These are phyloP conservation scores for Collichthys lucidus DNA, from an alignment of 2,113 vertebrate species.

Conservation along the genomic window DNA sequence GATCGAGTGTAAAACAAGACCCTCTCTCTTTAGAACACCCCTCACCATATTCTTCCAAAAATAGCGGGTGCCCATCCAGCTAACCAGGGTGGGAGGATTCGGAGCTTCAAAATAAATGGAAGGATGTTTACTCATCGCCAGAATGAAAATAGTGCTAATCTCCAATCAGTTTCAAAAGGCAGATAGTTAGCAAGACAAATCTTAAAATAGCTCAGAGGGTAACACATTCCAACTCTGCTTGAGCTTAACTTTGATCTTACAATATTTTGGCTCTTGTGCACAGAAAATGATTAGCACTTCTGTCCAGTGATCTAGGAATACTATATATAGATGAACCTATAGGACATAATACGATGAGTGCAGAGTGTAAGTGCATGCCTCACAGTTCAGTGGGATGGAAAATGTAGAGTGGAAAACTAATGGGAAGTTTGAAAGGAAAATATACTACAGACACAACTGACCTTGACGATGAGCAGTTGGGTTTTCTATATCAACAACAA, in stretches of 20 bases:
- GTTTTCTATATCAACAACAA: not conserved
- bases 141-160: constrained; percentile 83
- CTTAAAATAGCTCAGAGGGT: constrained; percentile 76
- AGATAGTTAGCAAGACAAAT: constrained; percentile 81
- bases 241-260: constrained; percentile 78
- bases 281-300: constrained; percentile 82
- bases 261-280: constrained; percentile 60
- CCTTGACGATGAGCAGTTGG: constrained; percentile 35
- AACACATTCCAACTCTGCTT: constrained; percentile 71
- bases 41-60: constrained; percentile 80
- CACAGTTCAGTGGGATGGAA: constrained; percentile 62
- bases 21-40: constrained; percentile 86
- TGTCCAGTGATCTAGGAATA: constrained; percentile 65
- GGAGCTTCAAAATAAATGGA: constrained; percentile 83
- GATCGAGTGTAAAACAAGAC: constrained; percentile 79
- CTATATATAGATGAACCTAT: constrained; percentile 69
- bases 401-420: constrained; percentile 53
- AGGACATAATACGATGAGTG: constrained; percentile 61
- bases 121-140: constrained; percentile 84
- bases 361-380: constrained; percentile 42
- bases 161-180: constrained; percentile 83
- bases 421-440: constrained; percentile 55
- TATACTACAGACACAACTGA: constrained; percentile 26
- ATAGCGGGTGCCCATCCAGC: constrained; percentile 86
- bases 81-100: constrained; percentile 79